These are phyloP conservation scores for Solen grandis DNA, from an alignment of 1,140 invertebrate genomes.

Conservation along the genomic window DNA sequence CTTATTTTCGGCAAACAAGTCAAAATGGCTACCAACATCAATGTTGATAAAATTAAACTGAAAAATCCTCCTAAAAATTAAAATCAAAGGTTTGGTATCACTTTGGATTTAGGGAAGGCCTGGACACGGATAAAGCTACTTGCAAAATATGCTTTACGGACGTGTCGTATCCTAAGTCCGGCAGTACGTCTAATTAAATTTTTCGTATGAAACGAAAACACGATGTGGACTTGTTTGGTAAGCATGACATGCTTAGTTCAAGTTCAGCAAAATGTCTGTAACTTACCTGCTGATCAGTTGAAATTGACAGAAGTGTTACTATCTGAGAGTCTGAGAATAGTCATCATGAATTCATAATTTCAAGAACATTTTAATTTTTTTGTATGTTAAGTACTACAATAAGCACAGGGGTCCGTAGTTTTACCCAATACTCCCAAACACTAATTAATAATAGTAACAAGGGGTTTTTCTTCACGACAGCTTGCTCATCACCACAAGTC, in stretches of 20 bases:
- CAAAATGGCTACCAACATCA: background rate
- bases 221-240: background rate
- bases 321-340: too few relatives aligned
- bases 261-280: background rate
- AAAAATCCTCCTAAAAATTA: background rate
- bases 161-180: background rate
- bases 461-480: too few relatives aligned
- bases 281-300: background rate
- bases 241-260: background rate
- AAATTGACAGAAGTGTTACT: too few relatives aligned
- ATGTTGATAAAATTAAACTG: background rate
- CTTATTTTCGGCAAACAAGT: background rate
- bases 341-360: too few relatives aligned
- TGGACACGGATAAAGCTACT: background rate
- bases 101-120: background rate
- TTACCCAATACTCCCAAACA: too few relatives aligned
- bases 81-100: slow-evolving; percentile 3
- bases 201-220: background rate
- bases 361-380: too few relatives aligned
- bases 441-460: too few relatives aligned
- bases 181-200: background rate
- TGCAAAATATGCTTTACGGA: slow-evolving; percentile 13
- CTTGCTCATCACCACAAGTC: too few relatives aligned
- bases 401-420: too few relatives aligned
- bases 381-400: too few relatives aligned